These are phyloP conservation scores for Hesperia comma DNA, from an alignment of 2,888 invertebrate species.

Conservation along the genomic window DNA sequence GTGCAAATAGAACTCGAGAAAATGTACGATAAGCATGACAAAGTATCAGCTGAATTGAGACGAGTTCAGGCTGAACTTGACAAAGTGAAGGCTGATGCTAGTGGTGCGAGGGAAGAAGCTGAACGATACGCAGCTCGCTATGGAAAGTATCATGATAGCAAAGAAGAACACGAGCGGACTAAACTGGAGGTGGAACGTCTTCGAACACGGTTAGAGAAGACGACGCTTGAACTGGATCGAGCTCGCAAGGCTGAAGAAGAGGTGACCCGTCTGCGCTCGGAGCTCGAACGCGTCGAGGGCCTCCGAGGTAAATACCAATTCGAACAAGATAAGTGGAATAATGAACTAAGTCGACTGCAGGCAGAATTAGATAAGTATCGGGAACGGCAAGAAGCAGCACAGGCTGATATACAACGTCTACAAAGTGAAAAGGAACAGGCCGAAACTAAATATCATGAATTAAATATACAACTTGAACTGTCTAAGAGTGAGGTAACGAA, in stretches of 20 bases:
- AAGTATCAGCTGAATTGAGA: conserved; percentile 91
- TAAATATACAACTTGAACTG: conserved; percentile 91
- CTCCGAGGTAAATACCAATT: conserved; percentile 86
- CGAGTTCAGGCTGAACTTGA: conserved; percentile 91
- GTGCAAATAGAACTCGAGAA: conserved; percentile 95
- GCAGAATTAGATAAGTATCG: conserved; percentile 89
- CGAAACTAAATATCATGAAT: conserved; percentile 89
- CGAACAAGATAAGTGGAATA: conserved; percentile 82
- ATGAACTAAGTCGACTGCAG: conserved; percentile 90
- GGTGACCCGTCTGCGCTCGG: conserved; percentile 86
- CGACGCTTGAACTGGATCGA: conserved; percentile 90
- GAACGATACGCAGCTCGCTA: conserved; percentile 89
- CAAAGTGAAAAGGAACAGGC: conserved; percentile 86
- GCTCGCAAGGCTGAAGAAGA: conserved; percentile 88
- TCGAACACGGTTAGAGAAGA: conserved; percentile 91
- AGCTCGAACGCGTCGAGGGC: conserved; percentile 89
- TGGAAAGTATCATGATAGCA: conserved; percentile 90
- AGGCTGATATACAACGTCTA: conserved; percentile 88
- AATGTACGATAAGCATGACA: conserved; percentile 95
- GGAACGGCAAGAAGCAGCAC: conserved; percentile 89
- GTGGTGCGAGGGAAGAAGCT: conserved; percentile 91
- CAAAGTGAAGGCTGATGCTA: conserved; percentile 87
- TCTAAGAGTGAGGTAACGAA: conserved; percentile 91
- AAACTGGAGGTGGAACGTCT: conserved; percentile 92
- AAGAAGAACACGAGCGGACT: conserved; percentile 90